Evolutionary conservation across 2,888 invertebrate genomes (phyloP).

Genomic region (Ophraella communa): DNA sequence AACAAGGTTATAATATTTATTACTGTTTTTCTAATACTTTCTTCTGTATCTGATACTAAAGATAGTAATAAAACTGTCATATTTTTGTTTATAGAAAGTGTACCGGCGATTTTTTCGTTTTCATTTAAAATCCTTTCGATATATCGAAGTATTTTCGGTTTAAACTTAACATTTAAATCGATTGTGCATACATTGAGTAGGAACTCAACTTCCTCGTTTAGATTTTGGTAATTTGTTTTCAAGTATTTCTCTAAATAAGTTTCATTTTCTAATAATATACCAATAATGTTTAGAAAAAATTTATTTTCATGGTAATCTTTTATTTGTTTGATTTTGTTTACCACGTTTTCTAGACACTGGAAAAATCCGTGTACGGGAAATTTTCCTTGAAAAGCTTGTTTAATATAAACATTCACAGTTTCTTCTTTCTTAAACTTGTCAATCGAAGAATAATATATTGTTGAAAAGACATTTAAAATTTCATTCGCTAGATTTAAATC

Average conservation of each 20-base stretch:
- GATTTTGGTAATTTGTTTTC: conserved; percentile 50
- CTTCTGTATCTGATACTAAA: conserved; percentile 23
- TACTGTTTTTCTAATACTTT: conserved; percentile 23
- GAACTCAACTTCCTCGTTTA: conserved; percentile 38
- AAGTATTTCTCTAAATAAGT: conserved; percentile 55
- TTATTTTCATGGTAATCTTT: conserved; percentile 53
- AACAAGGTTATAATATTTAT: conserved; percentile 32
- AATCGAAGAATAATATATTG: conserved; percentile 58
- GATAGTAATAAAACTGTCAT: conserved; percentile 25
- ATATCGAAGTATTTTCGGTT: conserved; percentile 27
- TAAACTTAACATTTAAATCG: conserved; percentile 28
- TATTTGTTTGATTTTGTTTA: conserved; percentile 60
- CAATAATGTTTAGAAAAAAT: conserved; percentile 51
- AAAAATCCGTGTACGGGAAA: conserved; percentile 66
- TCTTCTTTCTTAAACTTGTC: conserved; percentile 30
- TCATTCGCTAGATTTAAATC: conserved; percentile 56
- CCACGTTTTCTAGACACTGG: conserved; percentile 63
- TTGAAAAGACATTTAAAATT: conserved; percentile 60
- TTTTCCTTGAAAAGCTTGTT: conserved; percentile 58
- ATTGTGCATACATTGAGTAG: conserved; percentile 40
- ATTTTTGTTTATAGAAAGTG: conserved; percentile 19
- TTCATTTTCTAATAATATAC: conserved; percentile 16
- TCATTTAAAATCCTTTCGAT: conserved; percentile 27
- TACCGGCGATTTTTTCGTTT: conserved; percentile 12
- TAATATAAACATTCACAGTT: conserved; percentile 44